Conservation (phyloP, 2,888 invertebrate genomes). For the Nasonia oneida region DNA sequence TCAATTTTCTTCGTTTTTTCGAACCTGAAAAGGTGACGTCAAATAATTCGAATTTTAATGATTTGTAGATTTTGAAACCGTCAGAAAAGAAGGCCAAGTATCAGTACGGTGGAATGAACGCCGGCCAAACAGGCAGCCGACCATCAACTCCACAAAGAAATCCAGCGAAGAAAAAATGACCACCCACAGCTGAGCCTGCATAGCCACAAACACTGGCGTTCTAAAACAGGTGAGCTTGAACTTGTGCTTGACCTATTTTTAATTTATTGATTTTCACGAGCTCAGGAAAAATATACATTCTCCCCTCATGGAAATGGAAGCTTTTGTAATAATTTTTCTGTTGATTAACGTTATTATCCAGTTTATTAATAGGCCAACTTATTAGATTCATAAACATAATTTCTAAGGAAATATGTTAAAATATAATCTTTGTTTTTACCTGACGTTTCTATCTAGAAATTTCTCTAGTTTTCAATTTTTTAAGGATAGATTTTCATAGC, state of each 20-base stretch:
- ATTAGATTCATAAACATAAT: neutral
- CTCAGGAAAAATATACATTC: conserved; percentile 36
- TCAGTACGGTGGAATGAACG: conserved; percentile 94
- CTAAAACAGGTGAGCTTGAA: conserved; percentile 67
- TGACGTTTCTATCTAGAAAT: neutral
- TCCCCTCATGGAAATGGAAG: neutral
- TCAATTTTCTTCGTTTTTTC: neutral
- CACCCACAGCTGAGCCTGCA: conserved; percentile 74
- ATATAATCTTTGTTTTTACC: neutral
- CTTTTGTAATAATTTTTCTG: conserved; percentile 15
- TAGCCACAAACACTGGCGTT: conserved; percentile 76
- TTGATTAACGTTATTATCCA: neutral
- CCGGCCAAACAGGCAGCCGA: conserved; percentile 83
- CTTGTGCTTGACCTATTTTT: conserved; percentile 50
- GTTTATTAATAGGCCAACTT: neutral
- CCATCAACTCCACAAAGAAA: conserved; percentile 92
- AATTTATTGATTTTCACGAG: conserved; percentile 49
- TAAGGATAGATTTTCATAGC: neutral
- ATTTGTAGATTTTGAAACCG: conserved; percentile 95
- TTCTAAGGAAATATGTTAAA: neutral
- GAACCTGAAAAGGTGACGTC: neutral
- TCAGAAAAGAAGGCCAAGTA: conserved; percentile 99
- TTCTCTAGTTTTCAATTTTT: neutral
- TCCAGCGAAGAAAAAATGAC: conserved; percentile 84
- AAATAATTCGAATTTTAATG: neutral